Evolutionary conservation across 2,888 invertebrate genomes (phyloP).

Genomic region (Drosophila flavopinicola): DNA sequence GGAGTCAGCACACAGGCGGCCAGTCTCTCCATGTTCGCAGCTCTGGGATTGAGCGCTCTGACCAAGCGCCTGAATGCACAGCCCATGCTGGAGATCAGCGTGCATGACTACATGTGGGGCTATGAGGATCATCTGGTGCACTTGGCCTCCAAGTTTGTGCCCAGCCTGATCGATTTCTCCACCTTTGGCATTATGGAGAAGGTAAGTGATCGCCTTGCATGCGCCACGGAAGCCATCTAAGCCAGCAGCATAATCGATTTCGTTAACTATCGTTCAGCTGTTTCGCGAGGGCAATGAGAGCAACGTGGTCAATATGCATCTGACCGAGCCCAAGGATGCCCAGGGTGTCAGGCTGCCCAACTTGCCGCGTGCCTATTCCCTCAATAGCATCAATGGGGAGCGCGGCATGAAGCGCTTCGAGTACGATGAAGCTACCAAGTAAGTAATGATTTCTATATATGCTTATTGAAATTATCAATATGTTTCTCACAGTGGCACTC

Average conservation of each 20-base stretch:
- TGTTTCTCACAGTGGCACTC: constrained; percentile 84
- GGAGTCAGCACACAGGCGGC: constrained; percentile 82
- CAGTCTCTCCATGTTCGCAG: constrained; percentile 84
- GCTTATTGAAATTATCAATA: no score
- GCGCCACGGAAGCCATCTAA: no score
- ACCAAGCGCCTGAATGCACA: constrained; percentile 86
- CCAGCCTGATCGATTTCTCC: constrained; percentile 92
- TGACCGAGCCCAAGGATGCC: constrained; percentile 82
- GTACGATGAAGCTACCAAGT: constrained; percentile 82
- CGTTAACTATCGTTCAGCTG: constrained; percentile 84
- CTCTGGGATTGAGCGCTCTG: constrained; percentile 87
- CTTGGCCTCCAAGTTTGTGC: constrained; percentile 89
- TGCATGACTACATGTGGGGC: constrained; percentile 92
- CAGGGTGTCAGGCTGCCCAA: constrained; percentile 54
- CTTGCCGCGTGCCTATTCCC: constrained; percentile 85
- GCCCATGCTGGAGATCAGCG: constrained; percentile 87
- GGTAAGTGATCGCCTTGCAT: constrained; percentile 84
- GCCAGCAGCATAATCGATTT: constrained; percentile 4
- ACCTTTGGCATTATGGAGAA: constrained; percentile 92
- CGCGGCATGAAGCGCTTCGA: constrained; percentile 90
- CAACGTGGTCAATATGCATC: constrained; percentile 86
- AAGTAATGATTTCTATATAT: constrained; percentile 29
- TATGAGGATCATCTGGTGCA: constrained; percentile 90
- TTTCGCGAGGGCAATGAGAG: constrained; percentile 86
- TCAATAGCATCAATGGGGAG: constrained; percentile 87